phyloP scores from a whole-genome alignment of 2,888 invertebrate genomes.

The Tipula lateralis region DNA sequence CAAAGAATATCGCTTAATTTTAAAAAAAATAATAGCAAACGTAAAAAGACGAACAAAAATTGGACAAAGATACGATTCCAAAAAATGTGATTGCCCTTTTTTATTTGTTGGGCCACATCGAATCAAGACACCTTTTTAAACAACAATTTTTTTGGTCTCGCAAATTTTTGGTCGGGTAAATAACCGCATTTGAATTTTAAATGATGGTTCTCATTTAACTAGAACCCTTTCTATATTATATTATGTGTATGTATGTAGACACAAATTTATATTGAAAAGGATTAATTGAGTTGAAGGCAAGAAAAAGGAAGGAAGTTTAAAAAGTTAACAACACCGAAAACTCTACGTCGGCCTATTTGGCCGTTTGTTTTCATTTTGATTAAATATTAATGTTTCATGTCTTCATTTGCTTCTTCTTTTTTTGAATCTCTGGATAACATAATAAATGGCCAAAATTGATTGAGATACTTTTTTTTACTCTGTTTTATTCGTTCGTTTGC shows the following conservation, averaged over 20 bases:
- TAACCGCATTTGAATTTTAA: constrained; percentile 3
- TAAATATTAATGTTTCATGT: background rate
- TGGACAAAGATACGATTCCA: background rate
- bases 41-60: background rate
- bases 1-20: background rate
- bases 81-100: background rate
- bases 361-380: background rate
- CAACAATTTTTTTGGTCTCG: background rate
- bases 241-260: background rate
- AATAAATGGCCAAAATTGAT: constrained; percentile 4
- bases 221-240: background rate
- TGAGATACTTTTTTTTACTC: background rate
- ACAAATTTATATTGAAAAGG: background rate
- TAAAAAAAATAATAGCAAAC: background rate
- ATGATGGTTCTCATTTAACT: background rate
- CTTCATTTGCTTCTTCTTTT: background rate
- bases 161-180: background rate
- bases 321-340: background rate
- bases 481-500: background rate
- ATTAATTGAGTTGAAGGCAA: background rate
- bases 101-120: background rate
- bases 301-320: background rate
- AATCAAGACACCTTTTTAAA: background rate
- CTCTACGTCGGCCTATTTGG: background rate
- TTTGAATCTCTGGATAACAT: background rate